Base-by-base conservation (phyloP, 2,888 invertebrate genomes). In the Acanthosepion pharaonis region DNA sequence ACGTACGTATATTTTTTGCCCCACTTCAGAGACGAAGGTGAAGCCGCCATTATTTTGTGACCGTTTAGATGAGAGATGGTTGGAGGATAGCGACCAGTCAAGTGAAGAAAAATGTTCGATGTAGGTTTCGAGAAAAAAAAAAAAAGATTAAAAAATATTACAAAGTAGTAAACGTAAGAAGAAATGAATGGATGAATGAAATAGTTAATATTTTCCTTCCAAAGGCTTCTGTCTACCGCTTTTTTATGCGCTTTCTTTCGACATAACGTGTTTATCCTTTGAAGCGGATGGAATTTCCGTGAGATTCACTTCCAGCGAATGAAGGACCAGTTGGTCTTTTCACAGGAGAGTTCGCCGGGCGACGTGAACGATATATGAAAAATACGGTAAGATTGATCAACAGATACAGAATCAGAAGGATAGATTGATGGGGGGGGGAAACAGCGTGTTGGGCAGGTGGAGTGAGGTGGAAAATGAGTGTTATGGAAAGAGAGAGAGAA, bases 1-100 rank as follows among this genome's bases (percentile, higher is more conserved):
- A 78, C 18, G 33, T n/a, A n/a, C n/a, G 9, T 78, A 15, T 78
- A 78, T 78, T 23, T 23, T 78, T n/a, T 78, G 78, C 78, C 78
- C 78, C 15, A n/a, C 78, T 78, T 78, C n/a, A 78, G 5, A n/a
- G n/a, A 15, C 9, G n/a, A 78, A 78, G 11, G n/a, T 5, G 59
- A 59, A 59, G 23, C 59, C 20, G 20, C 23, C 59, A 23, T 59
- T 59, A 59, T 59, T 23, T 59, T 59, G 59, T 59, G 78, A 78
- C 78, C n/a, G 78, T 78, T 78, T 78, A 11, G n/a, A 78, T 78
- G n/a, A 78, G n/a, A 23, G 78, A 33, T 59, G 59, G 59, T 78
- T 78, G n/a, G 78, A 78, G 78, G 78, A 78, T 78, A 78, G 78
- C 78, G 78, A n/a, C 78, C 78, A 78, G 78, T 78, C 78, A 78